These are phyloP conservation scores for Solen grandis DNA, from an alignment of 1,140 invertebrate species.

Conservation along the genomic window DNA sequence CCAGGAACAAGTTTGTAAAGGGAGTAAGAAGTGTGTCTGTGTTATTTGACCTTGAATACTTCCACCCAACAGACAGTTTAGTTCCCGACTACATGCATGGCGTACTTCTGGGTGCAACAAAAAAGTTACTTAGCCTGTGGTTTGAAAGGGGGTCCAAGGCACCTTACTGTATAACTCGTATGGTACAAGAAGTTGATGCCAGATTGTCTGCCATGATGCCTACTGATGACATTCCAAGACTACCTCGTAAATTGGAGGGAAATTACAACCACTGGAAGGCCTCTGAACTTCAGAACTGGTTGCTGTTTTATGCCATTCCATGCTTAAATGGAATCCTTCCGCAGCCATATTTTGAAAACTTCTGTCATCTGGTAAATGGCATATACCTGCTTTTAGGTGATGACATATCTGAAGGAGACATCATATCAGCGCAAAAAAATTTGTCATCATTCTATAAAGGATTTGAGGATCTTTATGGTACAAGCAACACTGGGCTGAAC, in stretches of 20 bases:
- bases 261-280: conserved; percentile 51
- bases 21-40: not conserved
- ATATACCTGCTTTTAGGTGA: conserved; percentile 26
- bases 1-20: not conserved
- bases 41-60: conserved; percentile 7
- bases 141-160: conserved; percentile 6
- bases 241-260: conserved; percentile 50
- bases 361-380: conserved; percentile 37
- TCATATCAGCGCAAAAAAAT: not conserved
- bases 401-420: not conserved
- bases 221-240: conserved; percentile 35
- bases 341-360: conserved; percentile 38
- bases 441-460: conserved; percentile 3
- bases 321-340: conserved; percentile 20
- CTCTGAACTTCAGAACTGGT: conserved; percentile 48
- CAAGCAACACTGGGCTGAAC: conserved; percentile 9
- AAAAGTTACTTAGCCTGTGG: conserved; percentile 44
- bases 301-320: conserved; percentile 41
- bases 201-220: conserved; percentile 22
- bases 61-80: not conserved
- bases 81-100: conserved; percentile 50
- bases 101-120: conserved; percentile 45
- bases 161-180: conserved; percentile 16
- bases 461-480: conserved; percentile 12
- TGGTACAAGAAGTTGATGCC: conserved; percentile 21